These are phyloP conservation scores for Tichodroma muraria DNA, from an alignment of 2,113 vertebrate genomes.

Conservation along the genomic window DNA sequence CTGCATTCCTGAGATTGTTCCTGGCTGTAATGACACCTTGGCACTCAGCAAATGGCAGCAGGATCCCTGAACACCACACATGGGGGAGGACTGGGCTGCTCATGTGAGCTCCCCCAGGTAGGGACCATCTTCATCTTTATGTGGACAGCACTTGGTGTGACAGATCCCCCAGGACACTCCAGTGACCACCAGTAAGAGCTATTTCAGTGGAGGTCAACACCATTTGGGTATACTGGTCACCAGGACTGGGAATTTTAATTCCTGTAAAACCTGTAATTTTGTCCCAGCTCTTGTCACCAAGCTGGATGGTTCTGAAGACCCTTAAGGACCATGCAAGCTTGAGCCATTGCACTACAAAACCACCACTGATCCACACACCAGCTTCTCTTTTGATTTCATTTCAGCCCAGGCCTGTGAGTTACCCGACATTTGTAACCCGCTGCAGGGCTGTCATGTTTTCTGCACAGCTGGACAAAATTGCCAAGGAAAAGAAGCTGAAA, in stretches of 20 bases:
- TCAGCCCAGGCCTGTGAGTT: fast-evolving
- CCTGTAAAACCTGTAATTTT: background rate
- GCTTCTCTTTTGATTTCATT: background rate
- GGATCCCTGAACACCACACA: background rate
- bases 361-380: background rate
- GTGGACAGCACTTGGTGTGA: background rate
- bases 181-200: background rate
- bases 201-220: fast-evolving
- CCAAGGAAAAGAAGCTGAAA: background rate
- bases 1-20: background rate
- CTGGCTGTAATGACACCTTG: background rate
- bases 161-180: background rate
- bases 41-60: background rate
- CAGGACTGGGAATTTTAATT: background rate
- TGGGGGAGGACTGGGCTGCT: background rate
- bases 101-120: fast-evolving
- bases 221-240: background rate
- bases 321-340: background rate
- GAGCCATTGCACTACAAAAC: background rate
- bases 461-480: background rate
- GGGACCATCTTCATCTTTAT: background rate
- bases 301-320: background rate
- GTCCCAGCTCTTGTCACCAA: background rate
- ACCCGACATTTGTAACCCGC: background rate
- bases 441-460: background rate